Base-by-base conservation (phyloP, 2,797 vertebrate genomes). In the Cheirogaleus major region DNA sequence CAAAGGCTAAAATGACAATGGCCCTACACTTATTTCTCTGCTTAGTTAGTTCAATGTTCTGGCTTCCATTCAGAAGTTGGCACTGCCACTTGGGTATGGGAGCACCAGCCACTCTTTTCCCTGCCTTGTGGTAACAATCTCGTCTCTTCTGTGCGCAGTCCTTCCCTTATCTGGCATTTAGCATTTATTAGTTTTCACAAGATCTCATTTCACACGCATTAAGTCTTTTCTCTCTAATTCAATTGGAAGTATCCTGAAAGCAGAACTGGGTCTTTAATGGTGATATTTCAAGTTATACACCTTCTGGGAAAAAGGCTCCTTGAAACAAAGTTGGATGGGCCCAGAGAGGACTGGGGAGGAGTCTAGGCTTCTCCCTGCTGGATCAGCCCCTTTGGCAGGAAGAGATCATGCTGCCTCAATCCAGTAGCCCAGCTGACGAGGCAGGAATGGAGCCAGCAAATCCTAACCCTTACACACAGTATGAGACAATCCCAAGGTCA, bases 41-140 rank as follows among this genome's bases (percentile, higher is more conserved):
- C 30, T 61, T 32, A 91, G 27, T 91, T 76, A 81, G 83, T 81
- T 96, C 82, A 93, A 96, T 89, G 69, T n/a, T 65, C 69, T 94
- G 81, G 70, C 57, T 95, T 59, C 70, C 72, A 82, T 43, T 76
- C 48, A 76, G 81, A 67, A 73, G 27, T n/a, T 83, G 86, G 61
- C 27, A 65, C 25, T 84, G 57, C 38, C 85, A 84, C 52, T 48
- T 86, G 43, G 78, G 65, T 55, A 38, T 30, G 14, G n/a, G 61
- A 61, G 4, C 13, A 75, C 50, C 30, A 35, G 61, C 15, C 70
- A 6, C 22, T 7, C 18, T 84, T 52, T n/a, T 12, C 57, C 69
- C 63, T 22, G 72, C 48, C 50, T 69, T 79, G 9, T 27, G 10
- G 17, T 25, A 92, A 93, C 52, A 81, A 90, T 78, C 45, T 79